Evolutionary conservation across 2,797 vertebrate genomes (phyloP).

Genomic region (Onychomys arenicola): DNA sequence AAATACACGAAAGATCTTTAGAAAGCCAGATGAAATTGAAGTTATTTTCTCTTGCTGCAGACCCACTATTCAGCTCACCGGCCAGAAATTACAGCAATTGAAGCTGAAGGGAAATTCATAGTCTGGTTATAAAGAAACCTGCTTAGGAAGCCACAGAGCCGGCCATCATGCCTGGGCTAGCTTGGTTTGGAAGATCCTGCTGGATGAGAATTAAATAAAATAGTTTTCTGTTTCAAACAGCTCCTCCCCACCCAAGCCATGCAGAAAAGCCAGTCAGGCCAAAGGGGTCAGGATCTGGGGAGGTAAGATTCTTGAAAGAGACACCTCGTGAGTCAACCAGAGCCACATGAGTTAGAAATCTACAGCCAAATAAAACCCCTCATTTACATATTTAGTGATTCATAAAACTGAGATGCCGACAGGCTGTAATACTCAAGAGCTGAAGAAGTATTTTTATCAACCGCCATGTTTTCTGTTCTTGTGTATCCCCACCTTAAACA

Average conservation of each 20-base stretch:
- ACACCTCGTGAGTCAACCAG: conserved; percentile 49
- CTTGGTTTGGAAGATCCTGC: conserved; percentile 55
- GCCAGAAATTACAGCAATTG: conserved; percentile 40
- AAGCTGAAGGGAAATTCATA: conserved; percentile 72
- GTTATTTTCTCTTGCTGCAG: conserved; percentile 57
- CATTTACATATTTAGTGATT: conserved; percentile 64
- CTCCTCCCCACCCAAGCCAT: conserved; percentile 25
- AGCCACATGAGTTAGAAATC: conserved; percentile 67
- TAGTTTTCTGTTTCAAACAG: conserved; percentile 63
- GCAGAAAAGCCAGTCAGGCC: conserved; percentile 59
- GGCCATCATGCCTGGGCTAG: conserved; percentile 74
- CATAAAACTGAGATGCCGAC: not conserved
- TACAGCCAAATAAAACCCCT: conserved; percentile 58
- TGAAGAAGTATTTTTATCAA: conserved; percentile 25
- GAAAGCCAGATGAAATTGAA: conserved; percentile 58
- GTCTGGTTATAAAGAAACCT: conserved; percentile 69
- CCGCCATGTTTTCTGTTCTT: conserved; percentile 37
- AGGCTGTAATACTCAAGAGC: conserved; percentile 47
- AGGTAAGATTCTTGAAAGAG: conserved; percentile 77
- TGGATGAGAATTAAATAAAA: conserved; percentile 64
- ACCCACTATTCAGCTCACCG: conserved; percentile 61
- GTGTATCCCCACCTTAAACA: not conserved
- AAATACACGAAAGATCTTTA: conserved; percentile 40
- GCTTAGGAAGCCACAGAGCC: conserved; percentile 70
- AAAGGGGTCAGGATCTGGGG: conserved; percentile 74